These are phyloP conservation scores for Mareca strepera DNA, from an alignment of 2,797 vertebrate genomes.

Conservation along the genomic window DNA sequence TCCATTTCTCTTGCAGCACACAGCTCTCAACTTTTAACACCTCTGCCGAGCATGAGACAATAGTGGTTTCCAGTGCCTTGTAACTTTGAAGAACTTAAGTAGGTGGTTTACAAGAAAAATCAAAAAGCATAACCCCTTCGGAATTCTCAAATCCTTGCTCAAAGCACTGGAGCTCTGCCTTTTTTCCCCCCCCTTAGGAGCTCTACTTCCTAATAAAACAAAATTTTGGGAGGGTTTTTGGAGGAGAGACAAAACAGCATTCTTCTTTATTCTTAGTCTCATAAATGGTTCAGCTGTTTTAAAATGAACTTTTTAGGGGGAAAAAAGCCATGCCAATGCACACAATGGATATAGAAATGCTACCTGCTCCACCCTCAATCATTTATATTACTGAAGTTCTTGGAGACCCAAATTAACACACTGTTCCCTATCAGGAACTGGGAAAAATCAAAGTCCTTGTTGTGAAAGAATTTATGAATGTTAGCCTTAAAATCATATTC, in stretches of 20 bases:
- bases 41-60: background rate
- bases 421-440: background rate
- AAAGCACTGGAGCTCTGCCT: background rate
- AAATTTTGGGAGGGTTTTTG: background rate
- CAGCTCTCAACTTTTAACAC: background rate
- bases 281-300: background rate
- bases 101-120: background rate
- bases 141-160: background rate
- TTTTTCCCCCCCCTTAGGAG: background rate
- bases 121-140: fast-evolving
- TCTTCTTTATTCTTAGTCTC: background rate
- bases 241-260: background rate
- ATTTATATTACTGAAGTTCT: background rate
- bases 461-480: background rate
- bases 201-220: background rate
- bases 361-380: background rate
- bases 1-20: background rate
- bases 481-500: background rate
- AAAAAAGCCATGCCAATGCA: background rate
- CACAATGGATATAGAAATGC: background rate
- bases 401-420: background rate
- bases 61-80: background rate
- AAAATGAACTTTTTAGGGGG: background rate
- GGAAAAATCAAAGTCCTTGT: background rate
- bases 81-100: background rate